These are phyloP conservation scores for Masticophis lateralis DNA, from an alignment of 2,797 vertebrate species.

Conservation along the genomic window DNA sequence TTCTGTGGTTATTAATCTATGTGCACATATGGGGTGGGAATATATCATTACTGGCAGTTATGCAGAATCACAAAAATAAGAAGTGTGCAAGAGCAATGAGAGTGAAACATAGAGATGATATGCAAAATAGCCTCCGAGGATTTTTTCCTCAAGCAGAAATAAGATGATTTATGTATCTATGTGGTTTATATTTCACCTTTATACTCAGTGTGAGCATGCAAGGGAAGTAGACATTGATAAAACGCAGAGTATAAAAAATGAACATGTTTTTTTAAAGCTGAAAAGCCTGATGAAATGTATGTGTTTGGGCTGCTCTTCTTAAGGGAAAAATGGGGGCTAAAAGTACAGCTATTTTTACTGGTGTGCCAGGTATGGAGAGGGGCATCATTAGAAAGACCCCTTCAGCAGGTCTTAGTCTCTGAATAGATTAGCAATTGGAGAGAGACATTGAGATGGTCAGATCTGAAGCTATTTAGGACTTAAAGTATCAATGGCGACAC, in stretches of 20 bases:
- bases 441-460: not conserved
- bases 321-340: not conserved
- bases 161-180: not conserved
- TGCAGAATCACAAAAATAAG: not conserved
- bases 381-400: not conserved
- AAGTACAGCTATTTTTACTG: not conserved
- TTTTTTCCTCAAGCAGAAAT: not conserved
- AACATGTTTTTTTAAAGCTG: not conserved
- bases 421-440: not conserved
- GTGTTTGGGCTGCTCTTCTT: not conserved
- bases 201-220: not conserved
- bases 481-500: not conserved
- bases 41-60: not conserved
- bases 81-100: not conserved
- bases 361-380: not conserved
- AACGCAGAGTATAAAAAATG: not conserved
- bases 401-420: not conserved
- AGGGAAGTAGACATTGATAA: not conserved
- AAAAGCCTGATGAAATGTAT: not conserved
- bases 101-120: not conserved
- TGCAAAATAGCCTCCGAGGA: not conserved
- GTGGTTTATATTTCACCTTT: not conserved
- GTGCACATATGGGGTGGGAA: not conserved
- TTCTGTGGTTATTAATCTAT: not conserved
- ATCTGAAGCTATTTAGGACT: not conserved